Percentiles rank a stretch among this genome's conserved stretches.
Conservation (phyloP, 1,140 invertebrate genomes). For the Delia radicum region DNA sequence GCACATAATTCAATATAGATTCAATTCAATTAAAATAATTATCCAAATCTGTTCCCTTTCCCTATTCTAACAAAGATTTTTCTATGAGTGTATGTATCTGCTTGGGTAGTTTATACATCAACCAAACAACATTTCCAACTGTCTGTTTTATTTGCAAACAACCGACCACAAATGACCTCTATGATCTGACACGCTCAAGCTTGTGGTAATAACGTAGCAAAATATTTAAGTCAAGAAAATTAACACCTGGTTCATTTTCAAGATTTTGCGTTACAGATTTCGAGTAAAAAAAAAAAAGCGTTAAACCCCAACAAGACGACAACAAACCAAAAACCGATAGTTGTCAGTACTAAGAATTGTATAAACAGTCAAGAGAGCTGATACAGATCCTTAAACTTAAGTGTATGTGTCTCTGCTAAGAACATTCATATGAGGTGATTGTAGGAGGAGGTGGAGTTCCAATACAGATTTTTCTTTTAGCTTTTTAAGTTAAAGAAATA, state of each 20-base stretch:
- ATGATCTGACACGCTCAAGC: conserved; percentile 30
- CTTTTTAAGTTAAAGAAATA: background rate
- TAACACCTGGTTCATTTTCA: conserved; percentile 28
- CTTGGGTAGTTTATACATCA: background rate
- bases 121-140: background rate
- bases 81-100: too few species aligned
- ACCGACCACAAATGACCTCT: conserved; percentile 10
- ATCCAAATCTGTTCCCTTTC: too few species aligned
- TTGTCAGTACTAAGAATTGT: conserved; percentile 13
- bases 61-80: too few species aligned
- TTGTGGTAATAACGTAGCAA: conserved; percentile 33
- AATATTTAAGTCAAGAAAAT: conserved; percentile 35
- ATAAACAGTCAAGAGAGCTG: background rate
- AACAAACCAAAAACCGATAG: conserved; percentile 4
- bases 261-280: conserved; percentile 30
- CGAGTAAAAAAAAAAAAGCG: background rate
- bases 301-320: background rate
- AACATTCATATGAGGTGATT: background rate
- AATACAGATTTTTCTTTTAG: background rate
- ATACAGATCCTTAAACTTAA: background rate
- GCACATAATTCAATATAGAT: too few species aligned
- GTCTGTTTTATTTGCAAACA: background rate
- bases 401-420: too few species aligned
- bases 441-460: conserved; percentile 7
- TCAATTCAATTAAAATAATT: too few species aligned